Base-by-base conservation (phyloP, 2,888 invertebrate species). In the Nemotelus pantherinus region DNA sequence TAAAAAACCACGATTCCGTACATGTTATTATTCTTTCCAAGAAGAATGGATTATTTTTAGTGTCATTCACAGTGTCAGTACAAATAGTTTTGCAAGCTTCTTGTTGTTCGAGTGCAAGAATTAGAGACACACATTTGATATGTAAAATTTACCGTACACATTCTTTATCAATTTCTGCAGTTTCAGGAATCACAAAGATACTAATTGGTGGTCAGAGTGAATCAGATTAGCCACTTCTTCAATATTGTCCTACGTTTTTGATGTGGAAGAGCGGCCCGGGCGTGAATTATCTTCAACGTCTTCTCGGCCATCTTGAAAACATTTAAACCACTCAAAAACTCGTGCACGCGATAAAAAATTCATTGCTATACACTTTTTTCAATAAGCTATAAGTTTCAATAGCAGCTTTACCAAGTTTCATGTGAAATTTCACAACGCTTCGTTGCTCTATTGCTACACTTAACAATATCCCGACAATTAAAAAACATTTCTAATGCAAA, bases 381-480 rank as follows among this genome's bases (percentile, higher is more conserved):
- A 58, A 58, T 58, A 58, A 58, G 3, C 25, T 58, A 58, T 58
- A n/a, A 58, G 58, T 58, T 58, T 58, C 58, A 58, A 2, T 58
- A n/a, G 58, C 7, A 2, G 58, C 2, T 58, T 58, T 58, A 5
- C 58, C 58, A 58, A 58, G 58, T 58, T 58, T 5, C 5, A 58
- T 5, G 58, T n/a, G 25, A 58, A 58, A n/a, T 58, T 58, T 58
- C 58, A 58, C 58, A n/a, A 10, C 58, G 25, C 5, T 58, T 6
- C 25, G 25, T 58, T 58, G 58, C 58, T 53, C 53, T 53, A 53
- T 53, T 53, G 10, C 10, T 58, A 58, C 58, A 58, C 58, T 58
- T 58, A 25, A 58, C 25, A 58, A n/a, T 58, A n/a, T 58, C 25
- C 58, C 58, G 58, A 1, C 58, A 58, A 25, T 25, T 25, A 25